phyloP scores from a whole-genome alignment of 2,797 vertebrate genomes.

The Chanos chanos region DNA sequence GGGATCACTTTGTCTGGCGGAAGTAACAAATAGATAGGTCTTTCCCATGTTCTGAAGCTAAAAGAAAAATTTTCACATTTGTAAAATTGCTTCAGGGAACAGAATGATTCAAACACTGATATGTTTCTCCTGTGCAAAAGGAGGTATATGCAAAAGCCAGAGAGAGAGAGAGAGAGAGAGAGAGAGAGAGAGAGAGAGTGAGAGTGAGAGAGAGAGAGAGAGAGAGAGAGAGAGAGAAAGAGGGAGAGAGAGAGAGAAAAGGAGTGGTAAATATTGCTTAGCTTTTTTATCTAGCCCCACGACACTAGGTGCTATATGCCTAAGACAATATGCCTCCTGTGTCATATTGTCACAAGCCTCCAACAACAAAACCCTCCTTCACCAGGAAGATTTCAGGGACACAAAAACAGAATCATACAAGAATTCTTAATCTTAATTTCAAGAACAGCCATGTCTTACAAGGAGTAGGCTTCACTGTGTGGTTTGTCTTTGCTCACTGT shows the following conservation, averaged over 20 bases:
- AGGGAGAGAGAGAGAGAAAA: background rate
- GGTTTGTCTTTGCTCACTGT: too few relatives aligned
- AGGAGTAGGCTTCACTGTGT: too few relatives aligned
- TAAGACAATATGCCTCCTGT: background rate
- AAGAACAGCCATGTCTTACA: too few relatives aligned
- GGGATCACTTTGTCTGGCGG: conserved; percentile 14
- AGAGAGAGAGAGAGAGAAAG: conserved; percentile 55
- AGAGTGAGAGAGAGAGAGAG: conserved; percentile 33
- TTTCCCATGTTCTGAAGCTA: background rate
- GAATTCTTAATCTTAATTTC: too few relatives aligned
- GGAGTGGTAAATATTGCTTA: conserved; percentile 69
- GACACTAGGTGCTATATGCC: background rate
- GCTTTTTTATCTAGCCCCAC: conserved; percentile 48
- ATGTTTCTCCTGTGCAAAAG: conserved; percentile 64
- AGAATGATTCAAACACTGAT: conserved; percentile 64
- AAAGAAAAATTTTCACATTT: conserved; percentile 6
- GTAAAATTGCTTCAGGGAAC: conserved; percentile 49
- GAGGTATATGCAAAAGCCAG: conserved; percentile 64
- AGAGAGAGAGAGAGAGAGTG: conserved; percentile 44
- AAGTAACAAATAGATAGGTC: conserved; percentile 23
- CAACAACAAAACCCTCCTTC: background rate
- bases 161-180: conserved; percentile 50
- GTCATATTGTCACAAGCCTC: too few relatives aligned
- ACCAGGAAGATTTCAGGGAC: background rate
- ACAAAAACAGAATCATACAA: background rate